A percentile compares a stretch with the other conserved stretches of the same genome.
These are phyloP conservation scores for Heterocephalus glaber DNA, from an alignment of 2,113 vertebrate genomes.

Conservation along the genomic window DNA sequence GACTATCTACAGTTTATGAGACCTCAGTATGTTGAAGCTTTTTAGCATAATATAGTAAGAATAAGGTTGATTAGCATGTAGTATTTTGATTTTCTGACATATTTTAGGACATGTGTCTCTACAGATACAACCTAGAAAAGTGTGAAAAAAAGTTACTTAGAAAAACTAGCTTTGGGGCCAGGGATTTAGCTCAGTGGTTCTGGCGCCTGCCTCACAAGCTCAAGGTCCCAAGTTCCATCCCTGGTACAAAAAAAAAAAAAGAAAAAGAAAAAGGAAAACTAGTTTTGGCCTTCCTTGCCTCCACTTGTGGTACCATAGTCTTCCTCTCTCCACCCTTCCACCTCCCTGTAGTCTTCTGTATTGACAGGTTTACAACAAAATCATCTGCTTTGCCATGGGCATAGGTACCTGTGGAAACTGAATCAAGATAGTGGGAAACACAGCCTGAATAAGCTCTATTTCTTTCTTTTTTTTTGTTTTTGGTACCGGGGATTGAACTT, in stretches of 20 bases:
- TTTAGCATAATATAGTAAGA: constrained; percentile 17
- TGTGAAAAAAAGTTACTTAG: constrained; percentile 20
- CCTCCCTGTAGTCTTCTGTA: neutral
- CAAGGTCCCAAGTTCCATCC: no score
- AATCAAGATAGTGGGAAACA: constrained; percentile 10
- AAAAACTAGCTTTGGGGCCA: neutral
- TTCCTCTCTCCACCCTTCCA: neutral
- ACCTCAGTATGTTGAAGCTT: neutral
- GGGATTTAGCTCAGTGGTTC: no score
- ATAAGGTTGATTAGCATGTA: constrained; percentile 43
- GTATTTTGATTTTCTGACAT: constrained; percentile 52
- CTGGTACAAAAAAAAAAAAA: no score
- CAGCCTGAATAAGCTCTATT: constrained; percentile 19
- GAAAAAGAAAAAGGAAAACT: no score
- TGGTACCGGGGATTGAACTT: no score
- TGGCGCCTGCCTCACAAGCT: no score
- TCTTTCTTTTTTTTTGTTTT: constrained; percentile 19
- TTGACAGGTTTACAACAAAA: neutral
- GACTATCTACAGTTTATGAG: neutral
- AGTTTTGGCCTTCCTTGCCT: neutral
- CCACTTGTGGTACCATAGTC: neutral
- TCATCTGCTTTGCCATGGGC: neutral
- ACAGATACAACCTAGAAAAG: neutral
- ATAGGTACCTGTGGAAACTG: neutral
- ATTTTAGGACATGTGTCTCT: constrained; percentile 15